A percentile compares a stretch with the other conserved stretches of the same genome.
Evolutionary conservation across 1,140 invertebrate genomes (phyloP).

Genomic region (Dryas iulia): DNA sequence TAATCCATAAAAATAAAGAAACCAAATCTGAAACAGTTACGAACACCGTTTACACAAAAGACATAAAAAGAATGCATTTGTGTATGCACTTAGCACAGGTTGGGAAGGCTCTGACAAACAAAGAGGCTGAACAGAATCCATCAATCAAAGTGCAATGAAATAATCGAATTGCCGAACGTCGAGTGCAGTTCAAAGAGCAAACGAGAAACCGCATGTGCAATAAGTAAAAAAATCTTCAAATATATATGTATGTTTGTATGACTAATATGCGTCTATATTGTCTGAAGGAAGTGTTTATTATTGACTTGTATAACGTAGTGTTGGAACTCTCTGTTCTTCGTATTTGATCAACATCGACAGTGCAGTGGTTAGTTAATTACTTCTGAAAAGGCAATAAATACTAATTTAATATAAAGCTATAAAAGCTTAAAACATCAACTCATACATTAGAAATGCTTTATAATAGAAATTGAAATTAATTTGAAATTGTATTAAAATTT

Average conservation of each 20-base stretch:
- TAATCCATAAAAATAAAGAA: neutral
- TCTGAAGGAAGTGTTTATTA: too few relatives aligned
- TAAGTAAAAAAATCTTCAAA: constrained; percentile 55
- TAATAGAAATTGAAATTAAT: too few relatives aligned
- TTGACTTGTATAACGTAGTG: too few relatives aligned
- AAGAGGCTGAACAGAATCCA: constrained; percentile 49
- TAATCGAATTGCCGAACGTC: constrained; percentile 71
- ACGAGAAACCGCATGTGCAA: constrained; percentile 56
- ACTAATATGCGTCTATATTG: constrained; percentile 55
- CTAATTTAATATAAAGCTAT: too few relatives aligned
- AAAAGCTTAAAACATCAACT: too few relatives aligned
- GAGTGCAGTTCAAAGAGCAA: constrained; percentile 69
- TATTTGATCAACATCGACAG: too few relatives aligned
- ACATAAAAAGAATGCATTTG: neutral
- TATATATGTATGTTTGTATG: too few relatives aligned
- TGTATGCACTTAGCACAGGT: constrained; percentile 32
- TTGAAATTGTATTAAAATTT: too few relatives aligned
- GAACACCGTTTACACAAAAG: neutral
- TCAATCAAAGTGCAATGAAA: constrained; percentile 75
- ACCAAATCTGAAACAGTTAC: neutral
- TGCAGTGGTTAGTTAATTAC: too few relatives aligned
- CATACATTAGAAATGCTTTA: too few relatives aligned
- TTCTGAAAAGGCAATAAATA: too few relatives aligned
- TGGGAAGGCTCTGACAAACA: constrained; percentile 56
- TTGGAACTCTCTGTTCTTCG: too few relatives aligned